Conservation (phyloP, 2,888 invertebrate species). For the Cantharis lateralis region DNA sequence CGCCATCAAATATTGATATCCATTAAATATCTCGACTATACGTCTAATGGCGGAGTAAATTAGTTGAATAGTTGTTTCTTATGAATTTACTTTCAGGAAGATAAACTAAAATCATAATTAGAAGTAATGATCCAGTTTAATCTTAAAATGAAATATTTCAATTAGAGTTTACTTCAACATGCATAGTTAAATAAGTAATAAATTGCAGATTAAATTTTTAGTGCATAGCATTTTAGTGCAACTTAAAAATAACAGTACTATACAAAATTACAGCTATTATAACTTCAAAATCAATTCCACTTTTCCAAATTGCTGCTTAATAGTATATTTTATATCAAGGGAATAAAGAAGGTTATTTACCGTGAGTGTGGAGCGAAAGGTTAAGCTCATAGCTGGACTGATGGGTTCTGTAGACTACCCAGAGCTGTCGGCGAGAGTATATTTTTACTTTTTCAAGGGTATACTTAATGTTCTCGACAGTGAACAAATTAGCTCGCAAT, state of each 20-base stretch:
- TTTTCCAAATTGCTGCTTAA: neutral
- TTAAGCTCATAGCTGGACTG: too few species aligned
- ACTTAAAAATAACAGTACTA: neutral
- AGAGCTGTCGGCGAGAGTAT: too few species aligned
- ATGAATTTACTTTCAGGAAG: neutral
- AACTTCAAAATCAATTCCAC: neutral
- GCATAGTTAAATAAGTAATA: neutral
- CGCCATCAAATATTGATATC: neutral
- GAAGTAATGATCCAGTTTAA: too few species aligned
- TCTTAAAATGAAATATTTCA: neutral
- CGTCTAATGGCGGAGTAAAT: neutral
- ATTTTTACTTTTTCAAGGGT: too few species aligned
- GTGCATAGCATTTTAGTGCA: neutral
- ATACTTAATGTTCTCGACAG: too few species aligned
- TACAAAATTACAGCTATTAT: neutral
- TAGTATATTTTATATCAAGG: too few species aligned
- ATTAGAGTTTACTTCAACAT: neutral
- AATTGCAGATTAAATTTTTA: neutral
- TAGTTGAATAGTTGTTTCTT: neutral
- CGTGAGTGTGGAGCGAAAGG: too few species aligned
- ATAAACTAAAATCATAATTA: too few species aligned
- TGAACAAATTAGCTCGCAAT: too few species aligned
- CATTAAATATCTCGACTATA: neutral
- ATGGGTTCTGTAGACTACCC: too few species aligned
- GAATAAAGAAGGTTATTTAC: too few species aligned